Evolutionary conservation across 1,140 invertebrate genomes (phyloP), one percentile per base, ranked within the genome.

Genomic region (Pygmarrhopalites habei): DNA sequence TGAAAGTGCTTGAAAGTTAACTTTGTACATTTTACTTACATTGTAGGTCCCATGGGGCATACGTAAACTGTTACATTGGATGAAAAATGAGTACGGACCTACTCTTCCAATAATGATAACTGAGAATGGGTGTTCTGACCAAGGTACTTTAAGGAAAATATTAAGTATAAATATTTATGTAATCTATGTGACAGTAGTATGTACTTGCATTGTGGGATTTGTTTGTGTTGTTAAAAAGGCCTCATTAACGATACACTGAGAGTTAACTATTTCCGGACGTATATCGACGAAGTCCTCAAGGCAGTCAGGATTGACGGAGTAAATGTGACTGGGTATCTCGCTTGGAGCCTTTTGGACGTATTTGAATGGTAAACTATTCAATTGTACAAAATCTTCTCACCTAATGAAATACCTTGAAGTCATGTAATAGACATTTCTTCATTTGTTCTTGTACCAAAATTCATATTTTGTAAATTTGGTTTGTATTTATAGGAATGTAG

Each of bases 121-220:
- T 17, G 72, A 72, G 41, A 72, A 72, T 56, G 72, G 70, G 15
- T 63, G 61, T 39, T 65, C 65, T 58, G 72, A 72, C 43, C 49
- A n/a, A 19, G 32, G 39, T 17, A n/a, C n/a, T n/a, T n/a, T n/a
- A n/a, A n/a, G n/a, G n/a, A n/a, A n/a, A n/a, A n/a, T n/a, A n/a
- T n/a, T n/a, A n/a, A n/a, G n/a, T n/a, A n/a, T n/a, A n/a, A n/a
- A n/a, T n/a, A n/a, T n/a, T n/a, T n/a, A n/a, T n/a, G n/a, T n/a
- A n/a, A n/a, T n/a, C n/a, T n/a, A n/a, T n/a, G n/a, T n/a, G n/a
- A n/a, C n/a, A n/a, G n/a, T n/a, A n/a, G n/a, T n/a, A n/a, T n/a
- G n/a, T n/a, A n/a, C n/a, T n/a, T n/a, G n/a, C n/a, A n/a, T n/a
- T n/a, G n/a, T n/a, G n/a, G n/a, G n/a, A n/a, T n/a, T n/a, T n/a